phyloP scores from a whole-genome alignment of 2,797 vertebrate genomes.

The Saxicola maurus region DNA sequence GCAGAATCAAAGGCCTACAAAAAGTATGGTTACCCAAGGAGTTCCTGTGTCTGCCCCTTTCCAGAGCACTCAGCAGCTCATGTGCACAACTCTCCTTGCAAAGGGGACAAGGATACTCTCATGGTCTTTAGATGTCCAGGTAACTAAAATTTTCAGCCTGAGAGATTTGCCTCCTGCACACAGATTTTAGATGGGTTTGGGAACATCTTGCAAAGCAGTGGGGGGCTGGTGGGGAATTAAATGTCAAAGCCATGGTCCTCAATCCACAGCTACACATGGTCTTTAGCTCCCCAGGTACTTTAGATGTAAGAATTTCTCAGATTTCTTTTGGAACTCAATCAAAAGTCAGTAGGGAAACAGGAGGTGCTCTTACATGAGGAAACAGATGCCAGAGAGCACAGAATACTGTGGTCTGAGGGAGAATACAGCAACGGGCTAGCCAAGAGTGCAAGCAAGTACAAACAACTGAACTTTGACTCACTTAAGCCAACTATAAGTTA shows the following conservation, averaged over 20 bases:
- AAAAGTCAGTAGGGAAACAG: neutral
- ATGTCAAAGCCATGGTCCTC: neutral
- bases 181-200: neutral
- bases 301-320: neutral
- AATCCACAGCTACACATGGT: neutral
- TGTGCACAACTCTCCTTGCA: neutral
- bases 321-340: neutral
- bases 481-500: neutral
- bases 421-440: neutral
- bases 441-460: neutral
- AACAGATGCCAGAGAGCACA: neutral
- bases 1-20: neutral
- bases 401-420: neutral
- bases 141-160: neutral
- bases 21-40: neutral
- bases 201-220: neutral
- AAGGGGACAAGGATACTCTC: rapidly evolving
- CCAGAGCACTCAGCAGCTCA: neutral
- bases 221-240: neutral
- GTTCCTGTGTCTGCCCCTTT: neutral
- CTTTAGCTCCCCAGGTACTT: neutral
- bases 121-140: neutral
- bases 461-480: neutral
- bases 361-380: neutral
- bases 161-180: neutral